These are phyloP conservation scores for Puma concolor DNA, from an alignment of 2,113 vertebrate genomes.

Conservation along the genomic window DNA sequence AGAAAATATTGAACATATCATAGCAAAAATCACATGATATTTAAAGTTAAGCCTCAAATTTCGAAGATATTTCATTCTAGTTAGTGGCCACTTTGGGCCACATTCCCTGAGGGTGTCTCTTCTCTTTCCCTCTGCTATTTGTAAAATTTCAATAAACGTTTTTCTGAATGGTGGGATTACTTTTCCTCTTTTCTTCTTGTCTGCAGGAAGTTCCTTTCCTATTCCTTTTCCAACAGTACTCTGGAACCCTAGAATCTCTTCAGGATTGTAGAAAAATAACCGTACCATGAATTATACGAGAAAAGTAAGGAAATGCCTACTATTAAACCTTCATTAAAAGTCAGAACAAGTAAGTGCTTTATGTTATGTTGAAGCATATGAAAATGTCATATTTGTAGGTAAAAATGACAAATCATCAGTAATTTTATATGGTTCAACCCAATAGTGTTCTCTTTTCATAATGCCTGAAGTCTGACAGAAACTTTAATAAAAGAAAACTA, in stretches of 20 bases:
- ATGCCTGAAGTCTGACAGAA: conserved; percentile 6
- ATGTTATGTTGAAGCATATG: neutral
- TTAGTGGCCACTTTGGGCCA: neutral
- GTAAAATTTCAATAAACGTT: neutral
- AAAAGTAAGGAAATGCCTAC: neutral
- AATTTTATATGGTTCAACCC: neutral
- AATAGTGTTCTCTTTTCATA: neutral
- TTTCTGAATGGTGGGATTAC: neutral
- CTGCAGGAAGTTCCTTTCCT: neutral
- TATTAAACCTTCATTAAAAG: neutral
- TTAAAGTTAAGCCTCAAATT: neutral
- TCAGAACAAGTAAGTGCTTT: neutral
- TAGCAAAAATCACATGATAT: neutral
- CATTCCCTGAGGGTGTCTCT: neutral
- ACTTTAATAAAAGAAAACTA: conserved; percentile 35
- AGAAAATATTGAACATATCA: neutral
- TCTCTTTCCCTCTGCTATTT: neutral
- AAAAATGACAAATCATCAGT: neutral
- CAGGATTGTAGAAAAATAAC: neutral
- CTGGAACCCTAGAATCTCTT: neutral
- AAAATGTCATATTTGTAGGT: neutral
- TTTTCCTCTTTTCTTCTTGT: neutral
- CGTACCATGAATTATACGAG: neutral
- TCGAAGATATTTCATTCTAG: neutral
- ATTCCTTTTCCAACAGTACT: neutral